Conservation (phyloP, 2,888 invertebrate genomes). For the Drosophila acutilabella region DNA sequence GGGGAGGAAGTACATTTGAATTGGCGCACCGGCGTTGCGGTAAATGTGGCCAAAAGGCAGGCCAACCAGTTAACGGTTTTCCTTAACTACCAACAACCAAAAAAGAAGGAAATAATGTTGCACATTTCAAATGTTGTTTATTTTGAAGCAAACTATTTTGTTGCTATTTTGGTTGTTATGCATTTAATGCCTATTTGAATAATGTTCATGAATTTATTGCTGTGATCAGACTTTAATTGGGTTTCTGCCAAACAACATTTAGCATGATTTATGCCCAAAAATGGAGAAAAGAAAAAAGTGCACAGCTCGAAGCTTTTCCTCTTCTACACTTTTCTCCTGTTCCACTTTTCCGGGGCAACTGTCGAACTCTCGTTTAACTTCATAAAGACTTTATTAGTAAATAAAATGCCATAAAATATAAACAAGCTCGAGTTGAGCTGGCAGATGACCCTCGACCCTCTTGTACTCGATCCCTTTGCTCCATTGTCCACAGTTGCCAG, state of each 20-base stretch:
- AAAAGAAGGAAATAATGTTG: background rate
- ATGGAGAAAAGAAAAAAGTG: background rate
- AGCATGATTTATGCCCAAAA: constrained; percentile 41
- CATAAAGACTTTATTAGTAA: constrained; percentile 76
- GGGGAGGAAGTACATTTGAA: constrained; percentile 16
- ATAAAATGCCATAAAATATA: constrained; percentile 65
- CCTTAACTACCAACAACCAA: background rate
- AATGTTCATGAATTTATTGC: constrained; percentile 48
- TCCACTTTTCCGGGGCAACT: background rate
- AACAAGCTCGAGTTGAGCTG: constrained; percentile 31
- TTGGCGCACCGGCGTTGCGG: constrained; percentile 38
- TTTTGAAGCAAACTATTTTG: background rate
- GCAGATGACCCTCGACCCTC: background rate
- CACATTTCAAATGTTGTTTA: constrained; percentile 20
- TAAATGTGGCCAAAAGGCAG: constrained; percentile 35
- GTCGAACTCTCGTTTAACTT: constrained; percentile 54
- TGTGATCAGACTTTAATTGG: constrained; percentile 41
- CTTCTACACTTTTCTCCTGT: background rate
- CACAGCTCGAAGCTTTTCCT: background rate
- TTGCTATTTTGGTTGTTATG: constrained; percentile 13
- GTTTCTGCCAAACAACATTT: constrained; percentile 23
- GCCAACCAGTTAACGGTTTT: constrained; percentile 6
- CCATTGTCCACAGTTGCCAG: constrained; percentile 30
- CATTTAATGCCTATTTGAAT: constrained; percentile 40
- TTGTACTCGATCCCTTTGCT: constrained; percentile 1